phyloP scores from a whole-genome alignment of 1,140 invertebrate genomes.

The Daktulosphaira vitifoliae region DNA sequence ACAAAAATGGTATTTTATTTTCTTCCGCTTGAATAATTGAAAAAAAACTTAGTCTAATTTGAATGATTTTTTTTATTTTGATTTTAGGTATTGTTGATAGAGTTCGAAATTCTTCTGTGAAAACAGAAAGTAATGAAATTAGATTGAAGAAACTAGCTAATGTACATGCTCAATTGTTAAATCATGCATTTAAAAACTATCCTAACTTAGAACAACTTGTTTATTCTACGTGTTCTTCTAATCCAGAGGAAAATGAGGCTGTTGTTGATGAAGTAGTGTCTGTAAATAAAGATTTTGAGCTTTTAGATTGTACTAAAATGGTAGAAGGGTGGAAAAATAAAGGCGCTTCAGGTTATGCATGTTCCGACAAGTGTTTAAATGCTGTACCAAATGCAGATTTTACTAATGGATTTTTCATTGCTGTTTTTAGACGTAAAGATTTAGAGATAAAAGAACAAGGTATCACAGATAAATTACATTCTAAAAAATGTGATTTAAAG shows the following conservation, averaged over 20 bases:
- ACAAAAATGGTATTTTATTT: too few species aligned
- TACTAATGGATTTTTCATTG: conserved; percentile 91
- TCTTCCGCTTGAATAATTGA: too few species aligned
- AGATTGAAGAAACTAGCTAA: conserved; percentile 62
- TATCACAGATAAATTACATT: too few species aligned
- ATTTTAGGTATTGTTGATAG: conserved; percentile 29
- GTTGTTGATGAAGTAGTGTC: conserved; percentile 57
- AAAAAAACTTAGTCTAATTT: too few species aligned
- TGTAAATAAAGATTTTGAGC: conserved; percentile 51
- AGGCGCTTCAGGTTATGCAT: conserved; percentile 54
- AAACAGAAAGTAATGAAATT: conserved; percentile 42
- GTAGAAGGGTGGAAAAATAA: conserved; percentile 56
- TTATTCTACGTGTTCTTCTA: conserved; percentile 91
- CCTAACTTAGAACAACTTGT: conserved; percentile 74
- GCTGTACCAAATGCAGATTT: conserved; percentile 61
- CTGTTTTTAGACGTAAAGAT: conserved; percentile 53
- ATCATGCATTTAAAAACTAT: conserved; percentile 73
- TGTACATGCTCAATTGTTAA: conserved; percentile 76
- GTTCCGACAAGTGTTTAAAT: conserved; percentile 66
- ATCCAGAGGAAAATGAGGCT: conserved; percentile 84
- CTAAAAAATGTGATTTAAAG: too few species aligned
- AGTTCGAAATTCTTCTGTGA: conserved; percentile 37
- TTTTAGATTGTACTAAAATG: conserved; percentile 53
- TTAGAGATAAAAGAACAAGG: not conserved
- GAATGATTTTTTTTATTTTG: not conserved